These are phyloP conservation scores for Octodonta nipae DNA, from an alignment of 2,888 invertebrate species.

Conservation along the genomic window DNA sequence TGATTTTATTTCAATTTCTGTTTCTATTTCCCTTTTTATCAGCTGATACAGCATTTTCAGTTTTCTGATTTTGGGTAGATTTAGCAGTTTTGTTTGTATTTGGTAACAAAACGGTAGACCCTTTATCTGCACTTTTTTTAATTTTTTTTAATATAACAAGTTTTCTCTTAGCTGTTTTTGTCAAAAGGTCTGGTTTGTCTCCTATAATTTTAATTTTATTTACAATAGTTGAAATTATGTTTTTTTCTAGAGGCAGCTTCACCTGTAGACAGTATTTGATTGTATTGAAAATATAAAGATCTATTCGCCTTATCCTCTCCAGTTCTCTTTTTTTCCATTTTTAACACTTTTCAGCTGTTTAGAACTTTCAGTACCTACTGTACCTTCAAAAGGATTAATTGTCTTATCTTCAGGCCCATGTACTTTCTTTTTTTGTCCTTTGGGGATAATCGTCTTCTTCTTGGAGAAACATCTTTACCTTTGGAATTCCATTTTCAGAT, in stretches of 20 bases:
- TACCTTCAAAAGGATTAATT: slow-evolving; percentile 15
- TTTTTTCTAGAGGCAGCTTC: slow-evolving; percentile 12
- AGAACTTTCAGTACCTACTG: slow-evolving; percentile 8
- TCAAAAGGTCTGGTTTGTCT: slow-evolving; percentile 7
- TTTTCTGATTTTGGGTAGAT: no score
- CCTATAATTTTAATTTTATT: slow-evolving; percentile 14
- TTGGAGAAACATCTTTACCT: slow-evolving; percentile 5
- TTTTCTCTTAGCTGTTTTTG: slow-evolving; percentile 20
- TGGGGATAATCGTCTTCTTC: slow-evolving; percentile 1
- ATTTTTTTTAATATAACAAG: slow-evolving; percentile 12
- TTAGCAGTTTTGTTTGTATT: no score
- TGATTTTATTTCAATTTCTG: slow-evolving; percentile 8
- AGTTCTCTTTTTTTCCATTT: slow-evolving; percentile 10
- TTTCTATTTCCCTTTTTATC: slow-evolving; percentile 8
- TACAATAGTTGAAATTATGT: slow-evolving; percentile 10
- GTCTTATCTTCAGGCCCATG: slow-evolving; percentile 9
- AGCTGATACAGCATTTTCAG: slow-evolving; percentile 6
- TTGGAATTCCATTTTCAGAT: slow-evolving; percentile 4
- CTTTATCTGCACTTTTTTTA: slow-evolving; percentile 6
- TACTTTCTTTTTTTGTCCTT: slow-evolving; percentile 2
- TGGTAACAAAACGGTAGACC: no score
- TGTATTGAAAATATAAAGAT: slow-evolving; percentile 10
- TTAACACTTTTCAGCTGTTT: slow-evolving; percentile 6
- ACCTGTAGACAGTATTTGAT: slow-evolving; percentile 11
- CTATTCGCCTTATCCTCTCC: no score